phyloP scores from a whole-genome alignment of 2,888 invertebrate species.

The Himalopsyche tibetana region DNA sequence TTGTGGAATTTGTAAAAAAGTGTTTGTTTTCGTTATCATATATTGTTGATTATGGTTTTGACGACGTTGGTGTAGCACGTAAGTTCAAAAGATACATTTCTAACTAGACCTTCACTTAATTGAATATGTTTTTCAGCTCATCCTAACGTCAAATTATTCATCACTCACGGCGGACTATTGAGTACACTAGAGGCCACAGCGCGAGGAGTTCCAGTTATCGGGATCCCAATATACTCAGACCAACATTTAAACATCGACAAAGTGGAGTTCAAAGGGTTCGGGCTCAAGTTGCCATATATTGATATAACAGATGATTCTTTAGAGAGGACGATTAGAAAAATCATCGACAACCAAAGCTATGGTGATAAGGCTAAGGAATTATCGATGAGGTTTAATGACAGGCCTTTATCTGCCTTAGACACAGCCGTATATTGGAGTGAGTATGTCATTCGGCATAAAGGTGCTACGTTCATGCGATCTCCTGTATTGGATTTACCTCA shows the following conservation, averaged over 20 bases:
- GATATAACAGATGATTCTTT: constrained; percentile 69
- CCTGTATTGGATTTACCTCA: constrained; percentile 70
- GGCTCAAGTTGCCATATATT: constrained; percentile 68
- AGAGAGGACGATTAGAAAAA: constrained; percentile 68
- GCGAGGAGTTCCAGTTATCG: constrained; percentile 71
- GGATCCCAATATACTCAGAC: constrained; percentile 72
- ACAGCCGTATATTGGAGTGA: constrained; percentile 80
- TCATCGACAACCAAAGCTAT: constrained; percentile 70
- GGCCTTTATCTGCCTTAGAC: constrained; percentile 76
- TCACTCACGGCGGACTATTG: constrained; percentile 72
- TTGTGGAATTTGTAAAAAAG: no score
- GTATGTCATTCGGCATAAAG: constrained; percentile 74
- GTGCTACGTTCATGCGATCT: constrained; percentile 71
- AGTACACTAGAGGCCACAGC: constrained; percentile 72
- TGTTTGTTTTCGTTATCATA: no score
- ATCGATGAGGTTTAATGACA: constrained; percentile 75
- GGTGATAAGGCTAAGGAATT: constrained; percentile 71
- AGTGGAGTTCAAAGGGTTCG: constrained; percentile 70
- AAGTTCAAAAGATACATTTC: no score
- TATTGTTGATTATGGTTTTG: no score
- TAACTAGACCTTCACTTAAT: no score
- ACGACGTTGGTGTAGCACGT: no score
- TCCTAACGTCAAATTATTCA: constrained; percentile 71
- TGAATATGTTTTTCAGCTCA: constrained; percentile 68
- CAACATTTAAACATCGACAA: constrained; percentile 70